Evolutionary conservation across 2,797 vertebrate genomes (phyloP).

Genomic region (Cottoperca gobio): DNA sequence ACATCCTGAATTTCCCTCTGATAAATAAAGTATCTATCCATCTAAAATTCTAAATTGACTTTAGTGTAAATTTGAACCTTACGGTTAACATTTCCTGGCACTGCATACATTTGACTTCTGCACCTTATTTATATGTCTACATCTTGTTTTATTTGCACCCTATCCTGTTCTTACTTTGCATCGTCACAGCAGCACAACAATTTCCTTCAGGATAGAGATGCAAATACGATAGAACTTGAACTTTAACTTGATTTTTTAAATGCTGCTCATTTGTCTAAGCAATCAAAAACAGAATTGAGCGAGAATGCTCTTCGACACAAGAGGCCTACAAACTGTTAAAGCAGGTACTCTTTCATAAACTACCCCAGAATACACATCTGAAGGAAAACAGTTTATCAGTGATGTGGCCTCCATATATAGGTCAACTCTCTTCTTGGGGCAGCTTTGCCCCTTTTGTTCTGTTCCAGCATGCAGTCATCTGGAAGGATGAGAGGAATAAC

Average conservation of each 20-base stretch:
- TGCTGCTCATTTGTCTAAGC: neutral
- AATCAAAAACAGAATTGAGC: neutral
- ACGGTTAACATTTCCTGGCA: neutral
- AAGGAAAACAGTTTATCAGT: slow-evolving; percentile 2
- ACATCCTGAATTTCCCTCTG: too few species aligned
- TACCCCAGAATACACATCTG: neutral
- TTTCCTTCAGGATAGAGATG: too few species aligned
- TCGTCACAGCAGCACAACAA: too few species aligned
- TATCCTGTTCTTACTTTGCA: too few species aligned
- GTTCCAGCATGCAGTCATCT: slow-evolving; percentile 40
- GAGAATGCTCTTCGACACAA: slow-evolving; percentile 12
- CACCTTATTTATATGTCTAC: neutral
- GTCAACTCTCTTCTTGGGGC: slow-evolving; percentile 36
- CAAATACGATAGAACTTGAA: too few species aligned
- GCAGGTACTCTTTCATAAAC: neutral
- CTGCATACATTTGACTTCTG: neutral
- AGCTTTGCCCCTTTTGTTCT: slow-evolving; percentile 23
- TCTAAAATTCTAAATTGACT: neutral
- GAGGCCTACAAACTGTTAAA: slow-evolving; percentile 12
- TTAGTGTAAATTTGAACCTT: neutral
- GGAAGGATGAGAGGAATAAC: slow-evolving; percentile 41
- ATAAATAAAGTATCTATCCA: too few species aligned
- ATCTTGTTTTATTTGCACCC: neutral
- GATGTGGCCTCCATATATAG: slow-evolving; percentile 18
- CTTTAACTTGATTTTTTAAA: too few species aligned